A percentile compares a stretch with the other conserved stretches of the same genome.
Conservation (phyloP, 2,113 vertebrate species). For the Uria lomvia region DNA sequence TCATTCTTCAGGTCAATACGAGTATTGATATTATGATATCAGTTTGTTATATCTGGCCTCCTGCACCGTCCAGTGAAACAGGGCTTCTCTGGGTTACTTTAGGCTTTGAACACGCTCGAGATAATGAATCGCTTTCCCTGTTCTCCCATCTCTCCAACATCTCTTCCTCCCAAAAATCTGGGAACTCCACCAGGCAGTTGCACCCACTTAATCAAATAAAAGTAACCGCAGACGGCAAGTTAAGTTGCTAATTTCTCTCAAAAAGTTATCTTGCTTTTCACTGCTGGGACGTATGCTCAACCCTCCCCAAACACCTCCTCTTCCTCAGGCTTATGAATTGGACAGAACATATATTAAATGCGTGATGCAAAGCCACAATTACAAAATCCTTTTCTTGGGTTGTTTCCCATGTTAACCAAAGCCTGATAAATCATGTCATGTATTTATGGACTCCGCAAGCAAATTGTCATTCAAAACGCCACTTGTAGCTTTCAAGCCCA, state of each 20-base stretch:
- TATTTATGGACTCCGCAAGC: not conserved
- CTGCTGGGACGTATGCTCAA: not conserved
- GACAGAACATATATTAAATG: not conserved
- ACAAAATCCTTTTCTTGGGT: slow-evolving; percentile 31
- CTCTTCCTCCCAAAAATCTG: not conserved
- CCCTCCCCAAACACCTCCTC: not conserved
- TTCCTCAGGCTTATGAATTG: not conserved
- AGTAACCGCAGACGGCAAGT: not conserved
- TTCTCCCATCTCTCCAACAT: not conserved
- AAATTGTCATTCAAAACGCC: slow-evolving; percentile 50
- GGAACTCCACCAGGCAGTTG: not conserved
- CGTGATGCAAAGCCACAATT: not conserved
- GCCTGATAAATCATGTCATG: not conserved
- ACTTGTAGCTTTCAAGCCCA: slow-evolving; percentile 34
- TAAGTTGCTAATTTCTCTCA: not conserved
- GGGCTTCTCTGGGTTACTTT: not conserved
- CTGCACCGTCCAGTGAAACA: not conserved
- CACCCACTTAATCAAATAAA: slow-evolving; percentile 8
- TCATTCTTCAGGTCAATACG: too few species aligned
- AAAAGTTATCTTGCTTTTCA: not conserved
- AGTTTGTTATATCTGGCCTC: not conserved
- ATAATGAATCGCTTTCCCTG: not conserved
- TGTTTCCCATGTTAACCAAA: slow-evolving; percentile 32
- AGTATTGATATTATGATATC: too few species aligned
- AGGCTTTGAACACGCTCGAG: not conserved